Conservation (phyloP, 1,140 invertebrate genomes). For the Megalopta genalis region DNA sequence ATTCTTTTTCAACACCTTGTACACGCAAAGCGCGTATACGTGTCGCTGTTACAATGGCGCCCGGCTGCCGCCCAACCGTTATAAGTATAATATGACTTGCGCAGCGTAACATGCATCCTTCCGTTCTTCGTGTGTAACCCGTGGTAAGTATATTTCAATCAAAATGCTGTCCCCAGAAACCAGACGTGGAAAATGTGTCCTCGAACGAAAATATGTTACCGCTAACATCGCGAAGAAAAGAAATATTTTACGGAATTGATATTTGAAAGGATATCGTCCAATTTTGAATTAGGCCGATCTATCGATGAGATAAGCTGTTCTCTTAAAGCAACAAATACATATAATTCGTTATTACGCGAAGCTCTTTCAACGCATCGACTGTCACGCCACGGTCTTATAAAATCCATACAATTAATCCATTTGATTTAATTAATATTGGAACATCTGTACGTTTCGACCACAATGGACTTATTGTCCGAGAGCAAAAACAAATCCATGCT, state of each 20-base stretch:
- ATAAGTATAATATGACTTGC: conserved; percentile 42
- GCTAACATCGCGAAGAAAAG: background rate
- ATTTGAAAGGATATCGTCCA: background rate
- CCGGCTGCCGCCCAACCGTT: conserved; percentile 45
- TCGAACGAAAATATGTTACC: background rate
- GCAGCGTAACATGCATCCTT: conserved; percentile 29
- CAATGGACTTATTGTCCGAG: too few relatives aligned
- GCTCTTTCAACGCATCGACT: too few relatives aligned
- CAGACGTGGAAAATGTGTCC: background rate
- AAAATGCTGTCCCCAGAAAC: background rate
- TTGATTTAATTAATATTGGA: too few relatives aligned
- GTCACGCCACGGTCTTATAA: too few relatives aligned
- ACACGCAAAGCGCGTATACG: background rate
- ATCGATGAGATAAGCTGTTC: too few relatives aligned
- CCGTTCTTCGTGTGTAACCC: conserved; percentile 8
- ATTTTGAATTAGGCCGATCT: too few relatives aligned
- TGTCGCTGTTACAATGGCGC: conserved; percentile 21
- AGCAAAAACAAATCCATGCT: too few relatives aligned
- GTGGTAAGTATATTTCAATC: background rate
- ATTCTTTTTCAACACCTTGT: background rate
- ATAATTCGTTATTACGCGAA: too few relatives aligned
- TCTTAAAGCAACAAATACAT: too few relatives aligned
- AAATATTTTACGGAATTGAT: too few relatives aligned
- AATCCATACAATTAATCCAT: too few relatives aligned
- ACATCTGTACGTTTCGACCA: too few relatives aligned